Percentiles rank a stretch among this genome's conserved stretches.
Conservation (phyloP, 2,888 invertebrate genomes). For the Tetranychus truncatus region DNA sequence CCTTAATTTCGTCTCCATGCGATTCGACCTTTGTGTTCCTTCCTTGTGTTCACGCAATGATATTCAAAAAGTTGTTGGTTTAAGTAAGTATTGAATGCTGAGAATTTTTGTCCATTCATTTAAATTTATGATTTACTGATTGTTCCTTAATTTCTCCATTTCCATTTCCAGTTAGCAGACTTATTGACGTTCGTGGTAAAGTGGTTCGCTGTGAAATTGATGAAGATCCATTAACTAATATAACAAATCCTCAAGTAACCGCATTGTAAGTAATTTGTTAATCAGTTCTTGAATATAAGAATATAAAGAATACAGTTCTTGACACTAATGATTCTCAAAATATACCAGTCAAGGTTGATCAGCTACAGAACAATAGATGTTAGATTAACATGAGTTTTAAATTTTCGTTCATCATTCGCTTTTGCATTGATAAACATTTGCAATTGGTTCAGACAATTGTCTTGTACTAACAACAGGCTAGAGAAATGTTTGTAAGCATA, state of each 20-base stretch:
- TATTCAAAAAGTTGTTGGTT: constrained; percentile 20
- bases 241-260: constrained; percentile 10
- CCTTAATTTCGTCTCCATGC: constrained; percentile 20
- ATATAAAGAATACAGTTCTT: too few relatives aligned
- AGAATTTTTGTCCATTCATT: background rate
- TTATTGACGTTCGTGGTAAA: constrained; percentile 18
- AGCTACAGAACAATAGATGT: too few relatives aligned
- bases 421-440: too few relatives aligned
- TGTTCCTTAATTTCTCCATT: background rate
- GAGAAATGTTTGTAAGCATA: too few relatives aligned
- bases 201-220: constrained; percentile 20
- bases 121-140: background rate
- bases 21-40: constrained; percentile 22
- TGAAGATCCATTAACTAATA: background rate
- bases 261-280: constrained; percentile 14
- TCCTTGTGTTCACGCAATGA: constrained; percentile 21
- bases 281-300: background rate
- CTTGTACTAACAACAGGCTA: too few relatives aligned
- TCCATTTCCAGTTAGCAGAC: constrained; percentile 15
- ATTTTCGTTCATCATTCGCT: too few relatives aligned
- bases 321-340: too few relatives aligned
- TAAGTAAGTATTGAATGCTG: constrained; percentile 14
- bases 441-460: too few relatives aligned
- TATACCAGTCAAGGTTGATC: too few relatives aligned
- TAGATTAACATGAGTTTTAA: too few relatives aligned